Percentiles rank a stretch among this genome's conserved stretches.
Conservation (phyloP, 2,113 vertebrate genomes). For the Daboia siamensis region DNA sequence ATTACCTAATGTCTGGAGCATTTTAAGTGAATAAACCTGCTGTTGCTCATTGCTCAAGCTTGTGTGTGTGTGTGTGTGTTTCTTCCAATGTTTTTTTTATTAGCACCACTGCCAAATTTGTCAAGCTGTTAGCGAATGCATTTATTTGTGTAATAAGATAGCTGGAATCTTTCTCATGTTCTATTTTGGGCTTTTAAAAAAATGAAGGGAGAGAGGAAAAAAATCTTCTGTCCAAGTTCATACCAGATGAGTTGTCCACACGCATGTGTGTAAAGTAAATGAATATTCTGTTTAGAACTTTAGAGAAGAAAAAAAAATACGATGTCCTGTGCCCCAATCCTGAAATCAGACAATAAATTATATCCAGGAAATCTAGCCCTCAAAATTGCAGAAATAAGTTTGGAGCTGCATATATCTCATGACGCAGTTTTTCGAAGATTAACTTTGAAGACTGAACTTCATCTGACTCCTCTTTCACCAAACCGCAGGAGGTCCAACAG, state of each 20-base stretch:
- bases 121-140: background rate
- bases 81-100: background rate
- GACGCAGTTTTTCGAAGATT: background rate
- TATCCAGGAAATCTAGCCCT: background rate
- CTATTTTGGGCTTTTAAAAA: background rate
- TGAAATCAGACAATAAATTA: background rate
- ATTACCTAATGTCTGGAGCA: background rate
- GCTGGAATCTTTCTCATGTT: background rate
- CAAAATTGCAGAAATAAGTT: background rate
- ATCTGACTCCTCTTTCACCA: background rate
- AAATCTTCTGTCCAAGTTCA: background rate
- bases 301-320: background rate
- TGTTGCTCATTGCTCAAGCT: background rate
- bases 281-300: background rate
- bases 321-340: background rate
- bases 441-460: background rate
- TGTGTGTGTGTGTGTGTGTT: background rate
- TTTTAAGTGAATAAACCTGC: background rate
- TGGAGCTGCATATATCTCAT: background rate
- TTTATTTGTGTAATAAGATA: background rate
- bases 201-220: too few species aligned
- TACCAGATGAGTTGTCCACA: slow-evolving; percentile 8
- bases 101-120: background rate
- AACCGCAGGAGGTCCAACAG: background rate
- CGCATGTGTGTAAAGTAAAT: background rate